These are phyloP conservation scores for Tinamus guttatus DNA, from an alignment of 2,113 vertebrate species.

Conservation along the genomic window DNA sequence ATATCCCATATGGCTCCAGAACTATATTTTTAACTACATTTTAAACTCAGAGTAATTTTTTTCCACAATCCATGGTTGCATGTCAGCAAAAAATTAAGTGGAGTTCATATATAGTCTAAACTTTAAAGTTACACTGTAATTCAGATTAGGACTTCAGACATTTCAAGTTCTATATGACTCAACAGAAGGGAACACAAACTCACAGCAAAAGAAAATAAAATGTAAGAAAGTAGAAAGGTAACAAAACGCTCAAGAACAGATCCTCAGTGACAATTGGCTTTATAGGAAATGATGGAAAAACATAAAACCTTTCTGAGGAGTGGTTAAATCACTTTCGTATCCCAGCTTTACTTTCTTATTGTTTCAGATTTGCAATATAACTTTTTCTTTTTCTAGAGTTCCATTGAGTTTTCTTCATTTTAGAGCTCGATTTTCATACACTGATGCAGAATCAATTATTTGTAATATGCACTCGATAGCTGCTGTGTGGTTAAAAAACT, in stretches of 20 bases:
- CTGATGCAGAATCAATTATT: not conserved
- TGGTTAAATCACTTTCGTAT: not conserved
- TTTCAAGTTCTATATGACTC: not conserved
- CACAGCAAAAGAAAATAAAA: not conserved
- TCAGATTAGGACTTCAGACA: not conserved
- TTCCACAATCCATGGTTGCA: not conserved
- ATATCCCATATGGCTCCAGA: not conserved
- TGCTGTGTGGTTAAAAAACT: not conserved
- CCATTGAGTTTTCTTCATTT: not conserved
- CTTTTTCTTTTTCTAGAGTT: not conserved
- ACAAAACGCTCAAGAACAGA: not conserved
- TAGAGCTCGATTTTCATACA: not conserved
- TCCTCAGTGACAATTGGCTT: not conserved
- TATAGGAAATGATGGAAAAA: not conserved
- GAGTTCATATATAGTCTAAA: not conserved
- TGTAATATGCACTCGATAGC: not conserved
- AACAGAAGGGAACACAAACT: not conserved
- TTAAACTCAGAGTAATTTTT: not conserved
- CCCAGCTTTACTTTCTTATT: not conserved
- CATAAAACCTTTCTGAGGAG: not conserved
- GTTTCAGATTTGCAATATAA: not conserved
- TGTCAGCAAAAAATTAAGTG: not conserved
- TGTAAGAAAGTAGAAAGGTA: not conserved
- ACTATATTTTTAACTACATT: not conserved
- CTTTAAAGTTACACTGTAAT: not conserved